Evolutionary conservation across 2,113 vertebrate species (phyloP), one percentile per base, ranked within the genome.

Genomic region (Austrofundulus limnaeus): DNA sequence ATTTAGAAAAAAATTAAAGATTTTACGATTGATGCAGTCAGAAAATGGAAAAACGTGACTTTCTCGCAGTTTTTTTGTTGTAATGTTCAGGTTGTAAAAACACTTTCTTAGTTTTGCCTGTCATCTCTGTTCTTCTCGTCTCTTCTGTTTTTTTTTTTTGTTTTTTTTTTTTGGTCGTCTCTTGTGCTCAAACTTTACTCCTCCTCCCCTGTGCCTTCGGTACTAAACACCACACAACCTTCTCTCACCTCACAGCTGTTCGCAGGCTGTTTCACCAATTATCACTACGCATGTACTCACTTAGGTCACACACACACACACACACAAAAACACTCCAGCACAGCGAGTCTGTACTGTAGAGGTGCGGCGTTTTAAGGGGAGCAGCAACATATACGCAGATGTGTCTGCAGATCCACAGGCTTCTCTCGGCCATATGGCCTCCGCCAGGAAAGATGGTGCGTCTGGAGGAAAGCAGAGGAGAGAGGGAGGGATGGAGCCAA

Each of bases 391-490:
- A 93, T 93, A 98, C 95, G 93, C 97, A 99, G 96, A 98, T 98
- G 96, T 98, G 96, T 92, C 92, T 94, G 93, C 94, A 98, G 94
- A 96, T 96, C 95, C 94, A 95, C 96, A 97, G 96, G 96, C 96
- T 96, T 95, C 95, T 94, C 92, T 91, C 91, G 92, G 93, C 96
- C 97, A 99, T 98, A 98, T 98, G 97, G 96, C 94, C 92, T 93
- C 94, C 94, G 94, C 91, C 90, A 93, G 94, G 95, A 94, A 97
- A 97, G 96, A 97, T 96, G 96, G 94, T 93, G 92, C 94, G 95
- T 98, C 95, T 99, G 95, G 94, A 96, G 81, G 54, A 82, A 66
- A 70, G 77, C 51, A 61, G 55, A 21, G 43, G 77, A 80, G 68
- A 69, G 66, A 75, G 73, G 82, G 83, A 69, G 50, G 63, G 66